These are phyloP conservation scores for Cynopterus brachyotis DNA, from an alignment of 2,113 vertebrate genomes.

Conservation along the genomic window DNA sequence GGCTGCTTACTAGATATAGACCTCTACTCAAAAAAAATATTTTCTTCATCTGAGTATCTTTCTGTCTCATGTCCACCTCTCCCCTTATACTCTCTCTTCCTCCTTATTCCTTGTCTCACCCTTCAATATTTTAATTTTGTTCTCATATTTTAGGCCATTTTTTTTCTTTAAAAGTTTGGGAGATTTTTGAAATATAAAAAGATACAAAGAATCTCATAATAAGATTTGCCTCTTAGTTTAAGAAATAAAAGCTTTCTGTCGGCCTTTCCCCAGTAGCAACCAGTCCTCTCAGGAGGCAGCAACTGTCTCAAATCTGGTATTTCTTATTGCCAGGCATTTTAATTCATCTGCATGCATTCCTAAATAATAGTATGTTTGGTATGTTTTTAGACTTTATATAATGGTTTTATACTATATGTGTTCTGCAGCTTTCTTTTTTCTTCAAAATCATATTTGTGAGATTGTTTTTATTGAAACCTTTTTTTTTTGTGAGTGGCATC, in stretches of 20 bases:
- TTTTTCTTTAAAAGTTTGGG: background rate
- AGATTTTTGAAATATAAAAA: conserved; percentile 1
- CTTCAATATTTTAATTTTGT: background rate
- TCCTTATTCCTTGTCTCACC: background rate
- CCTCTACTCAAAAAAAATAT: background rate
- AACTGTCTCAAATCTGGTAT: background rate
- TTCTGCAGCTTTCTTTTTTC: background rate
- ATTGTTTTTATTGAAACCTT: background rate
- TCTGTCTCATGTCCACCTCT: background rate
- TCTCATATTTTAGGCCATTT: background rate
- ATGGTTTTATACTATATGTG: background rate
- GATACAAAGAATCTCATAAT: background rate
- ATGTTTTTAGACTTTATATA: background rate
- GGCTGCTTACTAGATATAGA: background rate
- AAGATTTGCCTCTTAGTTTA: background rate
- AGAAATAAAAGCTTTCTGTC: background rate
- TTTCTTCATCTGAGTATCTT: background rate
- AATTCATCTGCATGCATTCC: background rate
- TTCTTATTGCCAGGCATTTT: background rate
- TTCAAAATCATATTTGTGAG: background rate
- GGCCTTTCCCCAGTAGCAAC: background rate
- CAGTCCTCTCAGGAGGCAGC: background rate
- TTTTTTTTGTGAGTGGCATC: background rate
- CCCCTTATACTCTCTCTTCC: background rate
- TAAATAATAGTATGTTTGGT: background rate